Percentiles rank a stretch among this genome's conserved stretches.
These are phyloP conservation scores for Netelia virgata DNA, from an alignment of 2,888 invertebrate genomes.

Conservation along the genomic window DNA sequence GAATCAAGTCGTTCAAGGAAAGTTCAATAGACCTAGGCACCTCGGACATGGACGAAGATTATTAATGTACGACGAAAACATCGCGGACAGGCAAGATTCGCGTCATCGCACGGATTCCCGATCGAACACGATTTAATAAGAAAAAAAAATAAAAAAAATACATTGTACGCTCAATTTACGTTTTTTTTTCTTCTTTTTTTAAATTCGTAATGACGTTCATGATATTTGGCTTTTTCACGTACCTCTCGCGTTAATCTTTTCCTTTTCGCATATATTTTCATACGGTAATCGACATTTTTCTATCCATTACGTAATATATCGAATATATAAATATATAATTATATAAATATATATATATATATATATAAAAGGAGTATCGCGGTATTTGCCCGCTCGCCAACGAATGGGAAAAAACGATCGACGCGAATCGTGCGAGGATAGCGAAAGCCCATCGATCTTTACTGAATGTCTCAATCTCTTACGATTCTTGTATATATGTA, in stretches of 20 bases:
- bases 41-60: slow-evolving; percentile 66
- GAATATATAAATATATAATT: background rate
- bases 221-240: background rate
- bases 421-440: slow-evolving; percentile 52
- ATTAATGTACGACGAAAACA: slow-evolving; percentile 56
- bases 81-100: slow-evolving; percentile 41
- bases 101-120: slow-evolving; percentile 47
- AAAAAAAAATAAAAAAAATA: slow-evolving; percentile 5
- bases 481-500: slow-evolving; percentile 74
- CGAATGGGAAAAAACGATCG: slow-evolving; percentile 22
- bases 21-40: slow-evolving; percentile 58
- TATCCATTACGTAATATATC: slow-evolving; percentile 32
- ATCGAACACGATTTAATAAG: slow-evolving; percentile 42
- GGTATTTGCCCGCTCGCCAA: background rate
- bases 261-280: background rate
- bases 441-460: slow-evolving; percentile 51
- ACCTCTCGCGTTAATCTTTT: background rate
- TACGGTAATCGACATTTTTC: slow-evolving; percentile 5
- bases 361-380: no score
- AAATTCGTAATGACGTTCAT: background rate
- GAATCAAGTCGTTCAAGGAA: slow-evolving; percentile 60
- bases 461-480: slow-evolving; percentile 70
- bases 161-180: background rate
- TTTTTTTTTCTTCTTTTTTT: background rate
- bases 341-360: no score